A percentile compares a stretch with the other conserved stretches of the same genome.
These are phyloP conservation scores for Darevskia mixta DNA, from an alignment of 2,797 vertebrate genomes.

Conservation along the genomic window DNA sequence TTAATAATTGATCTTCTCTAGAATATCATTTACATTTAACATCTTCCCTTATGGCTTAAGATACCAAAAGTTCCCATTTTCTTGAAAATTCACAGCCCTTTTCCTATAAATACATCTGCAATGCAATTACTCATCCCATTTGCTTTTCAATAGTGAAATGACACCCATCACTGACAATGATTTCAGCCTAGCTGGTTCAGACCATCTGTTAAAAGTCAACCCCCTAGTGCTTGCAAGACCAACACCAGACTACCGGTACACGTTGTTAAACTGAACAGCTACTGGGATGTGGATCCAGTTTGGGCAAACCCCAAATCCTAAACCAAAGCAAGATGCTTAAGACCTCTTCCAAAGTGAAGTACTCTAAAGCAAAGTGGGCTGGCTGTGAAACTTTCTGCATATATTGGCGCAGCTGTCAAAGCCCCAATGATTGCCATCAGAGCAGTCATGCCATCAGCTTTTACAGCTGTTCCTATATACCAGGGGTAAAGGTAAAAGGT, in stretches of 20 bases:
- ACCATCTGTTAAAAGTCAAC: background rate
- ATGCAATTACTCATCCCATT: background rate
- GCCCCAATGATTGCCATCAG: too few relatives aligned
- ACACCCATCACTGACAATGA: slow-evolving; percentile 8
- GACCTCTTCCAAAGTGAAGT: too few relatives aligned
- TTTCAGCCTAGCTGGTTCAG: background rate
- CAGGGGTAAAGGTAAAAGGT: too few relatives aligned
- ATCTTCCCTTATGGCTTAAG: background rate
- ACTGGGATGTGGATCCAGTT: too few relatives aligned
- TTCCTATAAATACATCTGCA: background rate
- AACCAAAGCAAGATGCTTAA: too few relatives aligned
- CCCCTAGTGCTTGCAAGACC: accelerated
- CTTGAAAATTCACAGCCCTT: background rate
- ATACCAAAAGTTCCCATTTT: background rate
- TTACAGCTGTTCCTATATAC: too few relatives aligned
- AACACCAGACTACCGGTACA: background rate
- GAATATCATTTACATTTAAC: background rate
- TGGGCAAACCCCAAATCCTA: too few relatives aligned
- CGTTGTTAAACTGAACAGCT: accelerated
- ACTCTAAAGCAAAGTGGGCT: too few relatives aligned
- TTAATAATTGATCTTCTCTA: background rate
- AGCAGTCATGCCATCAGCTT: too few relatives aligned
- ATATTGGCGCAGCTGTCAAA: too few relatives aligned
- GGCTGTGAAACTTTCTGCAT: too few relatives aligned
- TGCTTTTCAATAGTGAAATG: background rate